Base-by-base conservation (phyloP, 2,888 invertebrate species). In the Agrotis segetum region DNA sequence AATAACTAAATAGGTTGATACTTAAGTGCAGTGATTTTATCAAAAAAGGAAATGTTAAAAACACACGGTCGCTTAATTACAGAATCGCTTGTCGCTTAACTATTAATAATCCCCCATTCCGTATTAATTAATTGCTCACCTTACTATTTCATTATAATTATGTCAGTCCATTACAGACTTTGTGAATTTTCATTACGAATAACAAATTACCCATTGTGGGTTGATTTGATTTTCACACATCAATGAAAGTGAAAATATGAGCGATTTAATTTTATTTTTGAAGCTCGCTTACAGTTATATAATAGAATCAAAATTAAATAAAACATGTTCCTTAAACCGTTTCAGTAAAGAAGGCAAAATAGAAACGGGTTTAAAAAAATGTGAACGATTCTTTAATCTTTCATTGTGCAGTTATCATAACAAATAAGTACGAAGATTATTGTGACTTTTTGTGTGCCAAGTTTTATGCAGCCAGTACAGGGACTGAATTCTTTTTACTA, bases 51-150 rank as follows among this genome's bases (percentile, higher is more conserved):
- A 74, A 16, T 75, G 65, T 82, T 62, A 60, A 69, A 67, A 71
- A 50, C 53, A 19, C 11, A 9, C 29, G 34, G 46, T 73, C 50
- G 70, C 53, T 73, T 62, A 70, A 83, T 73, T 67, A 59, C 50
- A 58, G 63, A 19, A 46, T 55, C 29, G 60, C 67, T 85, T 81
- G 81, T 83, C 81, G 56, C 59, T 59, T 68, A 24, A 29, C 59
- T 63, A 61, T 70, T 74, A 85, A 77, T n/a, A n/a, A n/a, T n/a
- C n/a, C n/a, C 47, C 47, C 34, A 72, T 77, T 75, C 58, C 59
- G 50, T 64, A 70, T 67, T 74, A 68, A 84, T 75, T 77, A 70
- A 75, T 69, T 62, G 60, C 67, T 74, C 56, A 65, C 46, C 70
- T 74, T 60, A 74, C 55, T 62, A 60, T 24, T 63, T 56, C 21